Evolutionary conservation across 2,888 invertebrate species (phyloP).

Genomic region (Acanthacorydalis orientalis): DNA sequence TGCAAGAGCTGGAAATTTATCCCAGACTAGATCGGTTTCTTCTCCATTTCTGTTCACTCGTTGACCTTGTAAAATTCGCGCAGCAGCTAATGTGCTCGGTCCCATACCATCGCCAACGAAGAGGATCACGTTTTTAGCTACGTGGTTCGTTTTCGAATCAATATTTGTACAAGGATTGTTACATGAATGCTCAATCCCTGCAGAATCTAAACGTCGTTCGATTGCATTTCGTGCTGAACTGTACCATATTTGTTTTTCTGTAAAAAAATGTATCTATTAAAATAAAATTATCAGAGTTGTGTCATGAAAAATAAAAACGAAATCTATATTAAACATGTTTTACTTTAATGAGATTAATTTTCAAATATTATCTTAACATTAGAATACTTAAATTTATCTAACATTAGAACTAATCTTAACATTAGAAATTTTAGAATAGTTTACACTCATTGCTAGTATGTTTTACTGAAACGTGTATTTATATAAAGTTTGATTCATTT

Average conservation of each 20-base stretch:
- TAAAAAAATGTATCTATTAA: neutral
- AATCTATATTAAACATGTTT: too few relatives aligned
- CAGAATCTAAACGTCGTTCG: slow-evolving; percentile 1
- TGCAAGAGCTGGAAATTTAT: slow-evolving; percentile 52
- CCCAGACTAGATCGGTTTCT: slow-evolving; percentile 48
- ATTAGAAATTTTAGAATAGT: too few relatives aligned
- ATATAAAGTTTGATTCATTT: too few relatives aligned
- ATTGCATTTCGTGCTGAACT: neutral
- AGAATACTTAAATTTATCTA: too few relatives aligned
- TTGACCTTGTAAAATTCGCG: slow-evolving; percentile 50
- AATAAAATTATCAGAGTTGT: neutral
- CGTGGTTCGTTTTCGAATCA: neutral
- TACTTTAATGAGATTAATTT: too few relatives aligned
- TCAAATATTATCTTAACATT: too few relatives aligned
- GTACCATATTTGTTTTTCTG: slow-evolving; percentile 2
- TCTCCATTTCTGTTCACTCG: slow-evolving; percentile 39
- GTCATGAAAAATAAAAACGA: neutral
- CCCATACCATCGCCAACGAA: slow-evolving; percentile 72
- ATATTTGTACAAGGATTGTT: neutral
- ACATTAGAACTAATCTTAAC: too few relatives aligned
- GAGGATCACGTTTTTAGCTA: slow-evolving; percentile 43
- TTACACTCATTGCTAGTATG: too few relatives aligned
- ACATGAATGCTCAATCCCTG: neutral
- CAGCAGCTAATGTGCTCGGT: slow-evolving; percentile 51
- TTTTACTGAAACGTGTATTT: too few relatives aligned